Evolutionary conservation across 1,140 invertebrate species (phyloP), one percentile per base, ranked within the genome.

Genomic region (Pygmarrhopalites habei): DNA sequence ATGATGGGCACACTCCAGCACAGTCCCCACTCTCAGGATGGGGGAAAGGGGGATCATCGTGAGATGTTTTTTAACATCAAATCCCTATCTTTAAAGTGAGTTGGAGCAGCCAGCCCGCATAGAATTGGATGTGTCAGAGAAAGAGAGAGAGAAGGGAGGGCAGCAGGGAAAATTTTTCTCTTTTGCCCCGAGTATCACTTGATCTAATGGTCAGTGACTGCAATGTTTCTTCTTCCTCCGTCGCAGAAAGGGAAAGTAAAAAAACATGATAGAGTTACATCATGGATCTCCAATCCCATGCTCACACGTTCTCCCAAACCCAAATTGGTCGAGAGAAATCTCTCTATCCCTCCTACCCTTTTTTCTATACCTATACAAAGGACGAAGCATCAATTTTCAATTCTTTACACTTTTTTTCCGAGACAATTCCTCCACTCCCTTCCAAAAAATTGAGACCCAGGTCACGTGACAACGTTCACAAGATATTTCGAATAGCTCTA

Each of bases 301-400:
- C 46, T 49, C 23, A 15, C 46, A 49, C 46, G 7, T 23, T 19
- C 46, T 49, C 7, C 19, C 23, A 12, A 21, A 12, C 7, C 5
- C 7, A 12, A 49, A 49, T 49, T 49, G n/a, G n/a, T n/a, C n/a
- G n/a, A n/a, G n/a, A n/a, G n/a, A n/a, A n/a, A n/a, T n/a, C n/a
- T 39, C 17, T 39, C 17, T 39, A 10, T 39, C 35, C 7, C 17
- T 39, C 17, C 35, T 17, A 39, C 35, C 17, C 17, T 39, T 17
- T 17, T 7, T 17, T 17, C 7, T 39, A 17, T 39, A 39, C 35
- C 7, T 39, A 7, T 10, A 39, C 17, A 39, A 17, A 10, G 17
- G 35, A 7, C 35, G 7, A 39, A 39, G 23, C 46, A 49, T 49
- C 46, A 49, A 49, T 49, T 49, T 49, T 49, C 46, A 49, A 49